Conservation (phyloP, 2,888 invertebrate species). For the Eudemis profundana region DNA sequence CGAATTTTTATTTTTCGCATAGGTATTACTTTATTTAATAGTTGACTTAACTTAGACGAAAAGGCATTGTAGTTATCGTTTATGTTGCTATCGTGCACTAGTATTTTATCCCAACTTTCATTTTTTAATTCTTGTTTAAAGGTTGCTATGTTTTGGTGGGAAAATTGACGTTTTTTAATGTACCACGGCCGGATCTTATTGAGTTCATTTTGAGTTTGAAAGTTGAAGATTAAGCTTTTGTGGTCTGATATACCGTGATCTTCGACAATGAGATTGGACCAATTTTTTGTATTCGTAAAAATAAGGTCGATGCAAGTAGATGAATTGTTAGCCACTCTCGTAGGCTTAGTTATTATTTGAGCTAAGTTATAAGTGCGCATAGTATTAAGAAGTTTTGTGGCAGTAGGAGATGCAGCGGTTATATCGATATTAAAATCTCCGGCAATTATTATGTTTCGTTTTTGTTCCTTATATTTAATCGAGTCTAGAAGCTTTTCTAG, state of each 20-base stretch:
- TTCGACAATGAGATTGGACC: not conserved
- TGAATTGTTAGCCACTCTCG: not conserved
- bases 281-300: not conserved
- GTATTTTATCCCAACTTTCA: not conserved
- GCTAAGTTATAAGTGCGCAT: not conserved
- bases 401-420: not conserved
- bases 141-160: not conserved
- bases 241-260: slow-evolving; percentile 9
- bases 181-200: not conserved
- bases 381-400: not conserved
- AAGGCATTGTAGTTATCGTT: not conserved
- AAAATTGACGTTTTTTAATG: not conserved
- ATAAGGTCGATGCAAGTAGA: not conserved
- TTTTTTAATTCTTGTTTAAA: slow-evolving; percentile 9
- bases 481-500: not conserved
- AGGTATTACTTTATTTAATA: slow-evolving; percentile 5
- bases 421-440: not conserved
- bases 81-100: not conserved
- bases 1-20: not conserved
- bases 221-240: not conserved
- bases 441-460: not conserved
- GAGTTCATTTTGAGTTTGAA: not conserved
- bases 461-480: not conserved
- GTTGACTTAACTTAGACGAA: not conserved
- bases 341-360: not conserved